Percentiles rank a stretch among this genome's conserved stretches.
phyloP scores from a whole-genome alignment of 1,140 invertebrate species.

The Orchestia grillus region DNA sequence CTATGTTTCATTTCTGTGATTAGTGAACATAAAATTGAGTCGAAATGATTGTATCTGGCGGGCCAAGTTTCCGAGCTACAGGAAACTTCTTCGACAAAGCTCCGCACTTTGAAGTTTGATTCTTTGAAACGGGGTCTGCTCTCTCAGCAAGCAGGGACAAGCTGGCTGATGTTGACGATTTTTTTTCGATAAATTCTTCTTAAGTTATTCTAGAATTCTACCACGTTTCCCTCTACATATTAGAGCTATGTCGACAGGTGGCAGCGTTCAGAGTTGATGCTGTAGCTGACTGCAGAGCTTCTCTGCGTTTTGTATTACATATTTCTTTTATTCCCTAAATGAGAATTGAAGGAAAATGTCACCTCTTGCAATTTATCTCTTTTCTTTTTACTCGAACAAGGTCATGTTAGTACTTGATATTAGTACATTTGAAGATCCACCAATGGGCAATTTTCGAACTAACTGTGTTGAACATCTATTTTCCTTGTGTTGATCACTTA shows the following conservation, averaged over 20 bases:
- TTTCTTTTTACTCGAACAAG: too few relatives aligned
- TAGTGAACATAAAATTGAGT: too few relatives aligned
- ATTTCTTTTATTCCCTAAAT: neutral
- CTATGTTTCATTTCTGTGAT: too few relatives aligned
- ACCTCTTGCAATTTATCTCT: too few relatives aligned
- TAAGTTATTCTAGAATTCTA: neutral
- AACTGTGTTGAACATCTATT: neutral
- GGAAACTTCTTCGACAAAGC: too few relatives aligned
- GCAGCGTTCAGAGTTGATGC: neutral
- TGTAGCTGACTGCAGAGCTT: neutral
- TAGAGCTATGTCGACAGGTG: neutral
- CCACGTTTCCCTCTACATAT: neutral
- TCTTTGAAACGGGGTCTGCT: too few relatives aligned
- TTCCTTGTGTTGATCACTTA: neutral
- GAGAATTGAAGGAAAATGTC: neutral
- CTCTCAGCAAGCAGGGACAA: neutral
- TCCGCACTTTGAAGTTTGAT: too few relatives aligned
- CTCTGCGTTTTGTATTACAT: too few relatives aligned
- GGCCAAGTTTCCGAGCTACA: too few relatives aligned
- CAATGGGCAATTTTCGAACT: neutral
- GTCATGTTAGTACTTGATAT: neutral
- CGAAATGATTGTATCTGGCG: too few relatives aligned
- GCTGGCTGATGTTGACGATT: neutral
- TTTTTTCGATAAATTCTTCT: neutral
- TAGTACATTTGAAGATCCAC: neutral